Percentiles rank a stretch among this genome's conserved stretches.
phyloP scores from a whole-genome alignment of 2,888 invertebrate species.

The Athalia rosae region DNA sequence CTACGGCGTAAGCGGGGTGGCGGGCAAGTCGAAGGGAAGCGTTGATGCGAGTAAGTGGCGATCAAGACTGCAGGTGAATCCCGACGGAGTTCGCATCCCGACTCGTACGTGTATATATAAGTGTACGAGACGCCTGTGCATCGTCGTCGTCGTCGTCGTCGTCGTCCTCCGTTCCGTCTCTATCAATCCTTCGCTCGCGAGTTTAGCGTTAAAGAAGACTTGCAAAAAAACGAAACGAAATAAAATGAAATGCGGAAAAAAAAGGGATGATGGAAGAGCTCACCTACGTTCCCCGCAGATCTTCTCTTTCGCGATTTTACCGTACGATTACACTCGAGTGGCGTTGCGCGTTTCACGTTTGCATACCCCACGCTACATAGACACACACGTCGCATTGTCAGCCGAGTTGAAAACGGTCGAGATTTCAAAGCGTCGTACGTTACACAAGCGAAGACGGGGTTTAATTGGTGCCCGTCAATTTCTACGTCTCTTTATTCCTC shows the following conservation, averaged over 20 bases:
- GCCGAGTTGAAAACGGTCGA: too few species aligned
- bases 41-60: slow-evolving; percentile 48
- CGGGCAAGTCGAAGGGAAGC: slow-evolving; percentile 19
- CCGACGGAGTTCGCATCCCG: slow-evolving; percentile 26
- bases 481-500: too few species aligned
- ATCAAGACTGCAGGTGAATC: slow-evolving; percentile 46
- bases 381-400: not conserved
- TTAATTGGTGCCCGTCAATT: too few species aligned
- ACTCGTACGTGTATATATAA: too few species aligned
- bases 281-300: not conserved
- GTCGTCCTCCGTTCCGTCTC: slow-evolving; percentile 31
- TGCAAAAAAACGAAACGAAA: not conserved
- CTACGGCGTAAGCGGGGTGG: slow-evolving; percentile 18
- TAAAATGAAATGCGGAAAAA: not conserved
- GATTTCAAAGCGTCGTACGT: too few species aligned
- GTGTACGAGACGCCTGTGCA: not conserved
- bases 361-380: slow-evolving; percentile 9
- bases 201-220: not conserved
- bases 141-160: not conserved
- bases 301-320: slow-evolving; percentile 13
- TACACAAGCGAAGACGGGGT: too few species aligned
- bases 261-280: slow-evolving; percentile 9
- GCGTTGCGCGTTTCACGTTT: slow-evolving; percentile 16
- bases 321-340: slow-evolving; percentile 22
- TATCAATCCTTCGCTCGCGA: not conserved